Evolutionary conservation across 2,113 vertebrate species (phyloP).

Genomic region (Leptosomus discolor): DNA sequence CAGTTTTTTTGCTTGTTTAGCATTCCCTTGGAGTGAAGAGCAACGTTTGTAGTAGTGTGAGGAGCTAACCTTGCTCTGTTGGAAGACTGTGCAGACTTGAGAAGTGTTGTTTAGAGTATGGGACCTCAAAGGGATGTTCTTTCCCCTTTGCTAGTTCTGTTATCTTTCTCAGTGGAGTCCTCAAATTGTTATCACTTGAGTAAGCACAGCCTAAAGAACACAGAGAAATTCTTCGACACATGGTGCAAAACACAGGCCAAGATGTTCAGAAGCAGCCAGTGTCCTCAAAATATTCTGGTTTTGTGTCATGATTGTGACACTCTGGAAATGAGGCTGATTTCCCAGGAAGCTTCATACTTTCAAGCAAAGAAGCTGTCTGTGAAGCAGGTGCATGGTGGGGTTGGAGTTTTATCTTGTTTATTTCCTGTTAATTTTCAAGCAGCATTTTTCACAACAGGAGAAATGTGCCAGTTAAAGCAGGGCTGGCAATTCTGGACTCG

Average conservation of each 20-base stretch:
- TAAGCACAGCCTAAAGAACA: slow-evolving; percentile 11
- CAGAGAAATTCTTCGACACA: background rate
- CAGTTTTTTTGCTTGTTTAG: background rate
- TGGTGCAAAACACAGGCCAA: background rate
- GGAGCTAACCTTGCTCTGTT: background rate
- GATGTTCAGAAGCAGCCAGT: background rate
- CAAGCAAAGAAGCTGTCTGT: background rate
- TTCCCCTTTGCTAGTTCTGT: background rate
- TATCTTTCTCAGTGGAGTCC: slow-evolving; percentile 10
- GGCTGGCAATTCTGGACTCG: background rate
- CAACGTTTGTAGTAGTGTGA: background rate
- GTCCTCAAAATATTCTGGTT: background rate
- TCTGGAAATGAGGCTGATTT: background rate
- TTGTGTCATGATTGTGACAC: background rate
- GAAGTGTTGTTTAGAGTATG: background rate
- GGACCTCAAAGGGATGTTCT: background rate
- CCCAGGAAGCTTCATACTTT: background rate
- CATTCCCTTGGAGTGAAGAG: background rate
- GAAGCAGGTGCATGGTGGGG: background rate
- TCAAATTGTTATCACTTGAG: slow-evolving; percentile 14
- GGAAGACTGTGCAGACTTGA: background rate
- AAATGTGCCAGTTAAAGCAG: background rate
- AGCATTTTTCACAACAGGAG: background rate
- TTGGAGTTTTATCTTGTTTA: background rate
- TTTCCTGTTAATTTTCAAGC: background rate